Conservation (phyloP, 2,888 invertebrate genomes). For the Leuctra nigra region DNA sequence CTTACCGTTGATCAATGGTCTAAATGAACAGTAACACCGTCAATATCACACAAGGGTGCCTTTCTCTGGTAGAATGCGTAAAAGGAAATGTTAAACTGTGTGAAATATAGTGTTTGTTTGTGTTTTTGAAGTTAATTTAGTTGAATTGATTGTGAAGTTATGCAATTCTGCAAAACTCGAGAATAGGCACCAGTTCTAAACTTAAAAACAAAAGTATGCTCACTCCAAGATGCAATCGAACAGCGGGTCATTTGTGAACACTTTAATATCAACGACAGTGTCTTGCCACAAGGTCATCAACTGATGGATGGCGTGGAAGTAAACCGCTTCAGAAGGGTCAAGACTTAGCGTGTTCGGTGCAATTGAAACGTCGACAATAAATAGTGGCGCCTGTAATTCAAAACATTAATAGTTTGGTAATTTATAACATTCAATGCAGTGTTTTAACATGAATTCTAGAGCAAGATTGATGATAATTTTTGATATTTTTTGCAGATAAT, state of each 20-base stretch:
- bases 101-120: no score
- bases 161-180: no score
- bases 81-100: no score
- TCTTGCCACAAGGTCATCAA: conserved; percentile 60
- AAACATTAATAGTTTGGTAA: no score
- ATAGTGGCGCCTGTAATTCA: conserved; percentile 49
- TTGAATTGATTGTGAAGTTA: no score
- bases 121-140: no score
- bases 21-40: conserved; percentile 36
- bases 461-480: no score
- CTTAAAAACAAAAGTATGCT: conserved; percentile 27
- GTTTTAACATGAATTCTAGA: no score
- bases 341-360: conserved; percentile 40
- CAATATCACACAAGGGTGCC: no score
- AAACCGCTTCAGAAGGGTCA: conserved; percentile 56
- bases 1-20: conserved; percentile 77
- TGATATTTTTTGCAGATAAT: neutral
- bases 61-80: no score
- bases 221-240: conserved; percentile 69
- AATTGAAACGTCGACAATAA: conserved; percentile 50
- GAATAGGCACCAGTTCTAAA: no score
- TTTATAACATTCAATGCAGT: no score
- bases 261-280: conserved; percentile 58
- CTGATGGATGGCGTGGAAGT: conserved; percentile 51
- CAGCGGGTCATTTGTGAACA: conserved; percentile 61